Conservation (phyloP, 2,888 invertebrate genomes). For the Drosophila paracracens region DNA sequence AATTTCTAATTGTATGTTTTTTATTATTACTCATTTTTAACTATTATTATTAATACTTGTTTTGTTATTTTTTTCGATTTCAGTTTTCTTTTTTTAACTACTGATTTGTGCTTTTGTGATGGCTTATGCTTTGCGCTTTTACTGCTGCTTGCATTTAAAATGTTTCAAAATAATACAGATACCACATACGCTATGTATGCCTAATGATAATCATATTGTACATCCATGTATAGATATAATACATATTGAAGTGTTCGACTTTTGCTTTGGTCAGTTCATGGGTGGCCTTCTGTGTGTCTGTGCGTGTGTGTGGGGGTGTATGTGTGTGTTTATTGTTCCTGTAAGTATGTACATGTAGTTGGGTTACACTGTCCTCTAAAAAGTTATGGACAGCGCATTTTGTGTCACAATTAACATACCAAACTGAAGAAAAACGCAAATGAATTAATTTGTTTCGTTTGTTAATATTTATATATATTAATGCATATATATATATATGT, state of each 20-base stretch:
- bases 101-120: conserved; percentile 74
- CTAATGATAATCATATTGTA: conserved; percentile 47
- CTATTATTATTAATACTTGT: conserved; percentile 57
- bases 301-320: neutral
- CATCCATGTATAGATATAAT: conserved; percentile 44
- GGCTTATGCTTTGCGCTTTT: conserved; percentile 66
- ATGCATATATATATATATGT: conserved; percentile 52
- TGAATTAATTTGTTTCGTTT: conserved; percentile 26
- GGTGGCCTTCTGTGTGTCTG: conserved; percentile 26
- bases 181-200: conserved; percentile 43
- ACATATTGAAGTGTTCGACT: conserved; percentile 37
- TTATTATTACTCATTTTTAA: conserved; percentile 30
- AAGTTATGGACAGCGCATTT: conserved; percentile 34
- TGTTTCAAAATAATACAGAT: conserved; percentile 51
- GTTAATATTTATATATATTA: conserved; percentile 68
- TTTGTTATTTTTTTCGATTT: conserved; percentile 10
- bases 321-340: conserved; percentile 15
- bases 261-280: conserved; percentile 69
- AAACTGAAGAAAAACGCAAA: conserved; percentile 69
- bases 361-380: conserved; percentile 37
- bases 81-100: conserved; percentile 38
- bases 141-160: conserved; percentile 53
- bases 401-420: conserved; percentile 45
- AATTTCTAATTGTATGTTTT: conserved; percentile 33
- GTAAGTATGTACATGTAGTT: conserved; percentile 55